Base-by-base conservation (phyloP, 2,888 invertebrate genomes). In the Chrysomela aeneicollis region DNA sequence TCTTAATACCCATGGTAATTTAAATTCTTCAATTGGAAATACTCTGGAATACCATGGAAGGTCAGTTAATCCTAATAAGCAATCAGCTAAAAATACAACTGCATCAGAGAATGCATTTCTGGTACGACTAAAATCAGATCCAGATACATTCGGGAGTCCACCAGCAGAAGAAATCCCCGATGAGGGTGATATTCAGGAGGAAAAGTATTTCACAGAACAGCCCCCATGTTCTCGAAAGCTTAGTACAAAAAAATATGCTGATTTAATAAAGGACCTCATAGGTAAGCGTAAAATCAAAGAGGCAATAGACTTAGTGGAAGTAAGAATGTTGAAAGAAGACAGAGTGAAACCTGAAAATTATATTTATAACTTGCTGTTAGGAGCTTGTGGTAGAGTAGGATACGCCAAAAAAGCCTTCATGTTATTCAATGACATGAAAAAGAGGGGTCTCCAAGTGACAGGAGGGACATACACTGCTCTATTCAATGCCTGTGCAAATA, bases 401-500 rank as follows among this genome's bases (percentile, higher is more conserved):
- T 93, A 94, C 76, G 88, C 94, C 1, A 90, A 92, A 74, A 94
- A 93, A 82, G 94, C 95, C 1, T 96, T 95, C 78, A 87, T 88
- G 72, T 84, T 97, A 1, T 96, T 87, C 76, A 92, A 90, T 75
- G 87, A 91, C 79, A 93, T 97, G 93, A 93, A 92, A 76, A 88
- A 89, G 76, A 84, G 90, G 47, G 89, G 87, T 0, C 79, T 95
- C 0, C 84, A 85, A 69, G 88, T 90, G 0, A 90, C 89, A 22
- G 88, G 87, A 0, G 89, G 91, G 17, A 91, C 92, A 0, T 95
- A 94, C 76, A 95, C 95, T 0, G 91, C 92, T 65, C 84, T 98
- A 26, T 92, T 98, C 78, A 93, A 95, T 83, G 92, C 94, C 1
- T 97, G 96, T 81, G 89, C 94, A 0, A 92, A 93, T 79, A 91